Base-by-base conservation (phyloP, 2,888 invertebrate species). In the Agriopis aurantiaria region DNA sequence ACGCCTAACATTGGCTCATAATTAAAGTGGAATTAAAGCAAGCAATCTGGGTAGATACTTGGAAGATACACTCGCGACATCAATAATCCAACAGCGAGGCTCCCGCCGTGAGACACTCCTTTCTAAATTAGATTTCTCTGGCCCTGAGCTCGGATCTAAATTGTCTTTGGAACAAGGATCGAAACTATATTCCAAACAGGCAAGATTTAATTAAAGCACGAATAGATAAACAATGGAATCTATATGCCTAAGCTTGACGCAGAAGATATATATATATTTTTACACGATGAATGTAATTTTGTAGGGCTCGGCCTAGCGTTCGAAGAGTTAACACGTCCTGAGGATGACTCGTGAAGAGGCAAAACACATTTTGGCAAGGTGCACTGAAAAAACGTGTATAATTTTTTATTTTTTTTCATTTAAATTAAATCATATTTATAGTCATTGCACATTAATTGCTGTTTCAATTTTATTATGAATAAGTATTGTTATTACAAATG, bases 21-120 rank as follows among this genome's bases (percentile, higher is more conserved):
- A 78, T 78, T 76, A 76, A 77, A 75, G 53, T 62, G 73, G 66
- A 74, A 77, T 75, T 75, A 77, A 75, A 72, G 66, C 68, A 66
- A 69, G 76, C 74, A 75, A 75, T 75, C 73, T 73, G 62, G 67
- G 51, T 56, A 59, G 72, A 73, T 71, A 75, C 73, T 73, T 60
- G 67, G 51, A 58, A 59, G 72, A 73, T 71, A 75, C 71, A 75
- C 69, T 69, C 69, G 72, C 69, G 69, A 72, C 77, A 75, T 75
- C 77, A 75, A 77, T 77, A 75, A 73, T 73, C 73, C 75, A 53
- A 53, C 52, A 23, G 61, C 10, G 70, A 59, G 62, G 23, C 48
- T 58, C 60, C 52, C 57, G 62, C 59, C 58, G 69, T 49, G 68
- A 73, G 72, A 69, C 71, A 72, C 66, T 69, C 68, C 64, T 72